phyloP scores from a whole-genome alignment of 2,113 vertebrate species.

The Sphaerodactylus townsendi region DNA sequence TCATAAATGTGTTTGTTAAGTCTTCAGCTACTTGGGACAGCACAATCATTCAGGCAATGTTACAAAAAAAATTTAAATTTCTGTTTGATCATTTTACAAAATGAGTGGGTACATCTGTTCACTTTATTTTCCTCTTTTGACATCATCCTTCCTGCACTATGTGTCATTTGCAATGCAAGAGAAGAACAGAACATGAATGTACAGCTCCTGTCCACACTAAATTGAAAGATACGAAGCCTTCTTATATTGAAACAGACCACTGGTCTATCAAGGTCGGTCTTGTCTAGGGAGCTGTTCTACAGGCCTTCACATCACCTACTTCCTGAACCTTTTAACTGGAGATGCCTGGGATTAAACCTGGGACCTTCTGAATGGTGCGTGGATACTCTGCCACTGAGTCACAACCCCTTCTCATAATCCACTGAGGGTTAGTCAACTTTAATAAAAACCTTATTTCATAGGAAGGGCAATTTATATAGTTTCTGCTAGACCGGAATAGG shows the following conservation, averaged over 20 bases:
- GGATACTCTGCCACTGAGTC: too few species aligned
- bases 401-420: too few species aligned
- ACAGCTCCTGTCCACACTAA: neutral
- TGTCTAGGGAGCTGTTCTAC: too few species aligned
- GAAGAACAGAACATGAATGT: neutral
- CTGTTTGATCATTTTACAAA: neutral
- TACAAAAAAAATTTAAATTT: too few species aligned
- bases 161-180: neutral
- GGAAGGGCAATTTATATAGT: slow-evolving; percentile 48
- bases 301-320: too few species aligned
- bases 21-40: too few species aligned
- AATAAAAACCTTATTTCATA: neutral
- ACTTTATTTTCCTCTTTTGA: neutral
- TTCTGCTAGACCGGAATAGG: slow-evolving; percentile 51
- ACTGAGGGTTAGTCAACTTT: neutral
- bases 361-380: too few species aligned
- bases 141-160: neutral
- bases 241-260: too few species aligned
- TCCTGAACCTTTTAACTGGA: too few species aligned
- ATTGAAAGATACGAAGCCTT: neutral
- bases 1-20: too few species aligned
- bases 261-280: too few species aligned
- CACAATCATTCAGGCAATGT: neutral
- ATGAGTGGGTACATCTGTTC: neutral
- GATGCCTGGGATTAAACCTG: too few species aligned